Base-by-base conservation (phyloP, 2,888 invertebrate species). In the Bellardia pandia region DNA sequence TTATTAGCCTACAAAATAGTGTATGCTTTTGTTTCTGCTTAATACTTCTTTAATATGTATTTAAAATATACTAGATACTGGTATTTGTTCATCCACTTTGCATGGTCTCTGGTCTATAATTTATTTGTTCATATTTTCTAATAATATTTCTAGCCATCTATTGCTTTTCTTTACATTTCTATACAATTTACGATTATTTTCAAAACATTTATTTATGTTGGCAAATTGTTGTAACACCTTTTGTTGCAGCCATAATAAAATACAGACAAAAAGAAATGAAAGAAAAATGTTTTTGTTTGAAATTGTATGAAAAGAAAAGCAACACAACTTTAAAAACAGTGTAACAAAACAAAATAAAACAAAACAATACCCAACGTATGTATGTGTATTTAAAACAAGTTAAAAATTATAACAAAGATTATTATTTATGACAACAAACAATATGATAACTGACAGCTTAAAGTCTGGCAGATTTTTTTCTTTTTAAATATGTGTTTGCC, bases 201-300 rank as follows among this genome's bases (percentile, higher is more conserved):
- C 42, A 53, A 80, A 58, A 68, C 11, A 23, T 37, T 45, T 58
- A 23, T 37, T 45, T 58, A 23, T 76, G 76, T 42, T 69, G 51
- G 76, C 68, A 82, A 82, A 82, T 82, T 76, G 42, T 48, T 69
- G 68, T 69, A 53, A 76, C 75, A 76, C 69, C 42, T 76, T 62
- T 69, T 58, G 48, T 40, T 58, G 33, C 33, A 48, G 23, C 60
- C 62, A 76, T 56, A 74, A 60, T 40, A 37, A 16, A 13, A 62
- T 5, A 16, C 3, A 48, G 48, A 6, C 56, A 11, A 13, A 66
- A 9, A 71, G 14, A 48, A 62, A 51, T 48, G 4, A 69, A 79
- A 69, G 30, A 45, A 60, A 60, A 79, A 60, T 23, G 3, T 64
- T 76, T 37, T 62, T 62, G 51, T 51, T 51, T 51, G 0, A 5